These are phyloP conservation scores for Serinus canaria DNA, from an alignment of 2,113 vertebrate species.

Conservation along the genomic window DNA sequence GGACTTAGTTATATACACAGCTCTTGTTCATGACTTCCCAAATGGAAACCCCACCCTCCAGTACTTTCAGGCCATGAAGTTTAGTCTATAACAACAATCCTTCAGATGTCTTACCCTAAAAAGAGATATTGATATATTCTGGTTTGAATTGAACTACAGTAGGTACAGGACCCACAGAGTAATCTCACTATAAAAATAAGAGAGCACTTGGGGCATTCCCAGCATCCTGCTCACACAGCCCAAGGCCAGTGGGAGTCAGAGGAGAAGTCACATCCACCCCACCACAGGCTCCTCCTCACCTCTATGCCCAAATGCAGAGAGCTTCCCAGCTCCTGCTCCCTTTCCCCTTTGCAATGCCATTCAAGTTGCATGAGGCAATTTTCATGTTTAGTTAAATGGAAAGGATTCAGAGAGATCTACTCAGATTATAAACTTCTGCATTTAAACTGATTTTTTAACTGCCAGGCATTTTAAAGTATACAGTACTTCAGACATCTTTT, in stretches of 20 bases:
- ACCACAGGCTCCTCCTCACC: background rate
- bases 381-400: background rate
- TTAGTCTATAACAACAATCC: background rate
- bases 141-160: background rate
- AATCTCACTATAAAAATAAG: background rate
- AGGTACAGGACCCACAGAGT: background rate
- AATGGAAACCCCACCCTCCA: background rate
- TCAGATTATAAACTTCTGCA: background rate
- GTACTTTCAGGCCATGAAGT: background rate
- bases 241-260: background rate
- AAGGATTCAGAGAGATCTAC: background rate
- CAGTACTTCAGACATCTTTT: background rate
- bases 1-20: background rate
- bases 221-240: background rate
- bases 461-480: background rate
- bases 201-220: background rate
- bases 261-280: background rate
- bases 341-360: background rate
- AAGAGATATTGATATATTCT: background rate
- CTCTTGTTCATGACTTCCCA: background rate
- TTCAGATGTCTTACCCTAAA: background rate
- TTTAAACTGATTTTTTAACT: background rate
- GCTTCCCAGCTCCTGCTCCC: background rate
- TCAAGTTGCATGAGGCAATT: background rate
- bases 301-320: accelerated